Evolutionary conservation across 2,113 vertebrate genomes (phyloP).

Genomic region (Danio rerio): DNA sequence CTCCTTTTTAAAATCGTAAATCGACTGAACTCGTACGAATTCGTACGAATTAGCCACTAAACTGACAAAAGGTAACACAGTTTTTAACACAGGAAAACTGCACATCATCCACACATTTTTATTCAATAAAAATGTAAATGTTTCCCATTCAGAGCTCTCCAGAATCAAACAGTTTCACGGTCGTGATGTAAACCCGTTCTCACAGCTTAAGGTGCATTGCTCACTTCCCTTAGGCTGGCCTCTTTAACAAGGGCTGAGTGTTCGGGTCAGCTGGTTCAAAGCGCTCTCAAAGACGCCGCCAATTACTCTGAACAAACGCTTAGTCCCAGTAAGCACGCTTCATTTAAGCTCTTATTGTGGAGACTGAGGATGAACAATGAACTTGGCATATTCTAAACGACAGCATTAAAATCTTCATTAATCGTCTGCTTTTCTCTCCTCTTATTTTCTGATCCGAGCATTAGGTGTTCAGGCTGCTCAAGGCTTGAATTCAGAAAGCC

Average conservation of each 20-base stretch:
- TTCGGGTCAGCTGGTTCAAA: conserved; percentile 19
- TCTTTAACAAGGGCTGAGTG: conserved; percentile 36
- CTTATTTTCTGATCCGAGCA: not conserved
- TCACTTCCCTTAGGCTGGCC: not conserved
- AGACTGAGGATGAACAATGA: conserved; percentile 52
- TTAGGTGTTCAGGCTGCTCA: conserved; percentile 60
- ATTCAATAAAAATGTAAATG: not conserved
- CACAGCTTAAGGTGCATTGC: conserved; percentile 20
- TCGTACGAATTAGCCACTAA: too few relatives aligned
- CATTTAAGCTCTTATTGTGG: conserved; percentile 27
- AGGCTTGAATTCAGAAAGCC: conserved; percentile 71
- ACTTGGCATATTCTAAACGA: conserved; percentile 58
- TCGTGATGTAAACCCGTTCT: not conserved
- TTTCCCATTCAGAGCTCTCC: not conserved
- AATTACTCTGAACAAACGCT: conserved; percentile 33
- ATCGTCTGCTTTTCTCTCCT: conserved; percentile 54
- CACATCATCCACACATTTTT: not conserved
- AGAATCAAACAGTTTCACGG: not conserved
- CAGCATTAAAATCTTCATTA: conserved; percentile 64
- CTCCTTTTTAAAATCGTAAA: too few relatives aligned
- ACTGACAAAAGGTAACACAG: too few relatives aligned
- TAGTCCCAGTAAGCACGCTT: conserved; percentile 43
- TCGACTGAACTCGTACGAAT: too few relatives aligned
- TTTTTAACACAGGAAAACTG: not conserved
- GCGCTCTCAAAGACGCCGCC: conserved; percentile 20